Conservation (phyloP, 2,888 invertebrate genomes). For the Sthenelais limicola region DNA sequence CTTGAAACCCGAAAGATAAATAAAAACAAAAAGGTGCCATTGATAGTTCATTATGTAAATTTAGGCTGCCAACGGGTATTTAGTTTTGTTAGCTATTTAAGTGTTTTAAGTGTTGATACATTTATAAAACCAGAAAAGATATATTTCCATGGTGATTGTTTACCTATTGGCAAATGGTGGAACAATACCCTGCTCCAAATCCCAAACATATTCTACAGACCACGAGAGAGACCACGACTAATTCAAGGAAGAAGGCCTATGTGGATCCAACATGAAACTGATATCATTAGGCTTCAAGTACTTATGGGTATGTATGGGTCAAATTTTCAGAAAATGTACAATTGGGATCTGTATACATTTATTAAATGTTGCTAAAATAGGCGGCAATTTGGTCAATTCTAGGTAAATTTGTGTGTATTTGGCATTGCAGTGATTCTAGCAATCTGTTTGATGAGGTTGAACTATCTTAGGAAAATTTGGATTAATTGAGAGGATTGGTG, state of each 20-base stretch:
- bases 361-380: too few species aligned
- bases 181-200: neutral
- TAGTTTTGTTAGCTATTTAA: neutral
- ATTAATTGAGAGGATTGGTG: too few species aligned
- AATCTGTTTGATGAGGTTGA: too few species aligned
- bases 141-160: conserved; percentile 20
- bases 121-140: neutral
- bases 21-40: too few species aligned
- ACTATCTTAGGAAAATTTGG: too few species aligned
- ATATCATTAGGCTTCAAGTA: conserved; percentile 4
- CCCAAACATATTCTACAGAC: conserved; percentile 9
- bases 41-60: conserved; percentile 14
- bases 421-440: too few species aligned
- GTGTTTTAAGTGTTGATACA: conserved; percentile 3
- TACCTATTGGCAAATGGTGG: neutral
- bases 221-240: neutral
- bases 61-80: neutral
- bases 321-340: too few species aligned
- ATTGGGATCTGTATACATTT: too few species aligned
- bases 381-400: too few species aligned
- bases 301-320: conserved; percentile 21
- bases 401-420: too few species aligned
- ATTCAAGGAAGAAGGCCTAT: conserved; percentile 3
- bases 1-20: too few species aligned
- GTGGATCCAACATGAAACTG: conserved; percentile 17